These are phyloP conservation scores for Xerus rutilus DNA, from an alignment of 2,797 vertebrate genomes.

Conservation along the genomic window DNA sequence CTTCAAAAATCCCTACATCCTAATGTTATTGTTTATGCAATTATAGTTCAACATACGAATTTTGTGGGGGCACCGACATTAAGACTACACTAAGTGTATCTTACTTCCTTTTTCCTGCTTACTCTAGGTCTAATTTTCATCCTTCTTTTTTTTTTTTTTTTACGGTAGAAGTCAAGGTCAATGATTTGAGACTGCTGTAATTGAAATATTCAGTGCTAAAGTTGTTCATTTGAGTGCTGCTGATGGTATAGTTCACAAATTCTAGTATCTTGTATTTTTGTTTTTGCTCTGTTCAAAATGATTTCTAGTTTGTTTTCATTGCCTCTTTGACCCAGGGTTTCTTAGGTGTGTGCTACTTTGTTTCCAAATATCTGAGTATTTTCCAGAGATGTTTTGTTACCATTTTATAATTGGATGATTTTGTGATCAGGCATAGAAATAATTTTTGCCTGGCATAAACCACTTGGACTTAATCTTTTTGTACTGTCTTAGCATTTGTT, in stretches of 20 bases:
- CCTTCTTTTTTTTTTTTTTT: background rate
- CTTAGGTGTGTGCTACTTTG: background rate
- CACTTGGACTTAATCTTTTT: background rate
- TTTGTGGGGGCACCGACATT: background rate
- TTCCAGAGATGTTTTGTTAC: background rate
- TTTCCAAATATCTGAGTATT: background rate
- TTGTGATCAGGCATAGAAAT: background rate
- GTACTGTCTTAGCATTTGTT: background rate
- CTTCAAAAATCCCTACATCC: background rate
- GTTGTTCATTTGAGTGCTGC: background rate
- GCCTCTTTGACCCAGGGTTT: background rate
- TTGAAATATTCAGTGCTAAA: background rate
- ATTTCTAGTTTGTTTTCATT: background rate
- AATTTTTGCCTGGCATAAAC: background rate
- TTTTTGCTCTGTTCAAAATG: background rate
- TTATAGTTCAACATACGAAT: background rate
- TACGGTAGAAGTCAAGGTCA: background rate
- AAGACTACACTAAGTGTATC: background rate
- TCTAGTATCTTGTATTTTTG: background rate
- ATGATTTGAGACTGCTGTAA: background rate
- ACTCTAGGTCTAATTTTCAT: background rate
- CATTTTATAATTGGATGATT: background rate
- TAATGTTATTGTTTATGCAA: background rate
- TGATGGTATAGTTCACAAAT: background rate
- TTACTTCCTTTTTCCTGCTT: background rate